Conservation (phyloP, 2,888 invertebrate genomes). For the Amphipyra berbera region DNA sequence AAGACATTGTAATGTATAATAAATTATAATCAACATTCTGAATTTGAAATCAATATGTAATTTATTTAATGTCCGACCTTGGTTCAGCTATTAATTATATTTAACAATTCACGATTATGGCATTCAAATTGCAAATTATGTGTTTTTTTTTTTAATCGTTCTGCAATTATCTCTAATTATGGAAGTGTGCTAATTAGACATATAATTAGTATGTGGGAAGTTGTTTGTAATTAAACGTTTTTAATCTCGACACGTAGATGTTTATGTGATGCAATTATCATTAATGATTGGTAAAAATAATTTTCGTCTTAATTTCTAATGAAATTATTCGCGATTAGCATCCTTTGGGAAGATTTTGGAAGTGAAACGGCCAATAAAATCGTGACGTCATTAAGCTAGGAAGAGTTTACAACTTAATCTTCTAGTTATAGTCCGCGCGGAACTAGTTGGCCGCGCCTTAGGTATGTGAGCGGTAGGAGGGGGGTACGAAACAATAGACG, state of each 20-base stretch:
- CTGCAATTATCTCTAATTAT: conserved; percentile 71
- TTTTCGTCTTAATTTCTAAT: conserved; percentile 31
- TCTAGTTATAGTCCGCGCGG: no score
- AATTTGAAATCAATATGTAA: conserved; percentile 75
- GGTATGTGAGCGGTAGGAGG: no score
- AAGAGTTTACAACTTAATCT: conserved; percentile 26
- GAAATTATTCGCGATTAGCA: conserved; percentile 21
- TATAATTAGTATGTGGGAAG: conserved; percentile 65
- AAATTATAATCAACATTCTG: conserved; percentile 61
- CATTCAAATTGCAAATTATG: conserved; percentile 78
- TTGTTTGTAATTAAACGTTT: conserved; percentile 56
- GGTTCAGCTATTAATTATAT: conserved; percentile 70
- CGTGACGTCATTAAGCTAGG: conserved; percentile 18
- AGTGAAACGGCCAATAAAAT: conserved; percentile 12
- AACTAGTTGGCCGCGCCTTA: no score
- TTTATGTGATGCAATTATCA: conserved; percentile 47
- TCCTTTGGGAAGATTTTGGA: conserved; percentile 13
- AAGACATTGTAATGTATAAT: conserved; percentile 61
- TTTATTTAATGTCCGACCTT: conserved; percentile 75
- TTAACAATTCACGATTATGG: conserved; percentile 80
- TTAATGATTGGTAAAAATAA: conserved; percentile 46
- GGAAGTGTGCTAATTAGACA: conserved; percentile 73
- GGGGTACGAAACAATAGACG: no score
- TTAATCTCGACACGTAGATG: conserved; percentile 43
- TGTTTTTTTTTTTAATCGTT: conserved; percentile 71